A percentile compares a stretch with the other conserved stretches of the same genome.
Conservation (phyloP, 2,113 vertebrate species). For the Halichoeres trimaculatus region DNA sequence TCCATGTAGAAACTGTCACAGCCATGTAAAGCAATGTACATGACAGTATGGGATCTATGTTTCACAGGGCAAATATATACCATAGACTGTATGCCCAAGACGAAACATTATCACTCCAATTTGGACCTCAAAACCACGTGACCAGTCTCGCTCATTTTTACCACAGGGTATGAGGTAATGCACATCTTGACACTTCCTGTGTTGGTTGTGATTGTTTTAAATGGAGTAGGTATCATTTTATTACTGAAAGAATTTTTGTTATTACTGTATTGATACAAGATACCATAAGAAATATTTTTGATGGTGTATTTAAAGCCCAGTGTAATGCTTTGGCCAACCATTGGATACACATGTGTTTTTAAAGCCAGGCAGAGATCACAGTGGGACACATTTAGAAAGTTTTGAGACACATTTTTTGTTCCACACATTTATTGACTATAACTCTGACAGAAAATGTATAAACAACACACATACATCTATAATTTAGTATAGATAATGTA, state of each 20-base stretch:
- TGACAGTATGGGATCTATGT: not conserved
- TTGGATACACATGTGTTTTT: no score
- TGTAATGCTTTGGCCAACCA: no score
- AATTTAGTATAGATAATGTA: no score
- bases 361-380: not conserved
- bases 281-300: not conserved
- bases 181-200: not conserved
- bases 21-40: not conserved
- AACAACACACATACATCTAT: no score
- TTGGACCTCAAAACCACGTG: not conserved
- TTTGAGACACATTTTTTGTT: no score
- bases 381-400: not conserved
- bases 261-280: no score
- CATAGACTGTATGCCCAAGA: no score
- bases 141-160: not conserved
- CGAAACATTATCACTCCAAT: not conserved
- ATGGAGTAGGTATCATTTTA: no score
- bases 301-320: not conserved
- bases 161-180: not conserved
- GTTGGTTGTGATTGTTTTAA: no score
- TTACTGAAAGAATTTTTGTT: no score
- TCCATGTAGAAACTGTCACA: not conserved
- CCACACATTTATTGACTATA: not conserved
- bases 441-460: no score
- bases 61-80: not conserved